These are phyloP conservation scores for Genyomyrus donnyi DNA, from an alignment of 2,113 vertebrate genomes.

Conservation along the genomic window DNA sequence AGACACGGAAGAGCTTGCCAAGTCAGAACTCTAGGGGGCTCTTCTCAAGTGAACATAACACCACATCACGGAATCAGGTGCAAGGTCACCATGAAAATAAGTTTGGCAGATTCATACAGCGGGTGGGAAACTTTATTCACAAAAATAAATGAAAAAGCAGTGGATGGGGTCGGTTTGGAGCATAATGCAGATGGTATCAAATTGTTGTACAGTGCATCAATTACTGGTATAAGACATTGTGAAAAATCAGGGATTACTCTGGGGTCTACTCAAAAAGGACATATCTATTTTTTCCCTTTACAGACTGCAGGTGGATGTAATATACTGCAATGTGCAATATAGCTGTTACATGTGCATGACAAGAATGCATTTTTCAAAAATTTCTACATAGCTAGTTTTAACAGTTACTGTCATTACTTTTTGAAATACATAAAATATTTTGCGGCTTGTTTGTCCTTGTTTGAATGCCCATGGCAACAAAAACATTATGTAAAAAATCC, in stretches of 20 bases:
- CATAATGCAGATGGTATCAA: background rate
- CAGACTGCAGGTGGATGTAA: background rate
- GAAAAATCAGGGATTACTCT: background rate
- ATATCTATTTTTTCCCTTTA: background rate
- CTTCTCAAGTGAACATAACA: slow-evolving; percentile 50
- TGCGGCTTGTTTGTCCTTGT: background rate
- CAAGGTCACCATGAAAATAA: slow-evolving; percentile 76
- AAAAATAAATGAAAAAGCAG: slow-evolving; percentile 67
- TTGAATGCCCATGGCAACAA: background rate
- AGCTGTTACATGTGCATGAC: background rate
- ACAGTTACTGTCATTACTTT: background rate
- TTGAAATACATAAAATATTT: background rate
- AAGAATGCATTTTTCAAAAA: background rate
- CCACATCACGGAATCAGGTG: slow-evolving; percentile 40
- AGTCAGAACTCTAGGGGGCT: slow-evolving; percentile 49
- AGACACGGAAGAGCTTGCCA: slow-evolving; percentile 53
- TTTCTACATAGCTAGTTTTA: background rate
- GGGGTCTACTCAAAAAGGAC: background rate
- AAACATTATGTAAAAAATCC: background rate
- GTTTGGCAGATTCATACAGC: slow-evolving; percentile 79
- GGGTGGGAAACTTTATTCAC: slow-evolving; percentile 70
- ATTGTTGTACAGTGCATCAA: background rate
- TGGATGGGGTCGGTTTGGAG: background rate
- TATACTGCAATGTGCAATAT: background rate
- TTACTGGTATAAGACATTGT: background rate